A percentile compares a stretch with the other conserved stretches of the same genome.
Conservation (phyloP, 2,888 invertebrate species). For the Crematogaster levior region DNA sequence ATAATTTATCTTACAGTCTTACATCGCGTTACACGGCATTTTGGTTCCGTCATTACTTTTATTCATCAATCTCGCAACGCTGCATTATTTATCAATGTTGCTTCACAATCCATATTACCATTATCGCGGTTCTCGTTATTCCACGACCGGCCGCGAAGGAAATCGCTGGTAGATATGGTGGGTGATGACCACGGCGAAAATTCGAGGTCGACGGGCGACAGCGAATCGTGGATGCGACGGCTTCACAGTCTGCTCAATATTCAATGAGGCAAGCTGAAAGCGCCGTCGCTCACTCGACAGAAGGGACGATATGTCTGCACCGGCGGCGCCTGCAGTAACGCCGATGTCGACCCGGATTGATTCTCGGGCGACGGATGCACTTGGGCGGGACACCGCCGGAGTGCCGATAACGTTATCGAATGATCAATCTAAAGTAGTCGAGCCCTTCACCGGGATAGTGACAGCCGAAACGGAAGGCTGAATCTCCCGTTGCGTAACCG, state of each 20-base stretch:
- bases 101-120: neutral
- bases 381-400: conserved; percentile 1
- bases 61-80: neutral
- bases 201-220: conserved; percentile 52
- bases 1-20: conserved; percentile 14
- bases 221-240: neutral
- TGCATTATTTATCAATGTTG: conserved; percentile 13
- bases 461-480: neutral
- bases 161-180: conserved; percentile 62
- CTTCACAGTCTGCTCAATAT: conserved; percentile 31
- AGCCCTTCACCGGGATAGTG: neutral
- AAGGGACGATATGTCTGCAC: conserved; percentile 14
- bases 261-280: conserved; percentile 37
- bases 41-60: neutral
- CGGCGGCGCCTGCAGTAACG: conserved; percentile 13
- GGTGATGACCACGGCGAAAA: conserved; percentile 66
- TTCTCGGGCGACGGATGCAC: conserved; percentile 26
- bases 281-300: conserved; percentile 34
- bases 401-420: conserved; percentile 21
- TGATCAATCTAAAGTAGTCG: conserved; percentile 28
- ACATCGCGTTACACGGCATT: neutral
- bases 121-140: conserved; percentile 1
- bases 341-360: conserved; percentile 21
- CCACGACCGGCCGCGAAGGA: conserved; percentile 67
- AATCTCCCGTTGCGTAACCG: neutral